These are phyloP conservation scores for Brachionus paranguensis DNA, from an alignment of 1,140 invertebrate genomes.

Conservation along the genomic window DNA sequence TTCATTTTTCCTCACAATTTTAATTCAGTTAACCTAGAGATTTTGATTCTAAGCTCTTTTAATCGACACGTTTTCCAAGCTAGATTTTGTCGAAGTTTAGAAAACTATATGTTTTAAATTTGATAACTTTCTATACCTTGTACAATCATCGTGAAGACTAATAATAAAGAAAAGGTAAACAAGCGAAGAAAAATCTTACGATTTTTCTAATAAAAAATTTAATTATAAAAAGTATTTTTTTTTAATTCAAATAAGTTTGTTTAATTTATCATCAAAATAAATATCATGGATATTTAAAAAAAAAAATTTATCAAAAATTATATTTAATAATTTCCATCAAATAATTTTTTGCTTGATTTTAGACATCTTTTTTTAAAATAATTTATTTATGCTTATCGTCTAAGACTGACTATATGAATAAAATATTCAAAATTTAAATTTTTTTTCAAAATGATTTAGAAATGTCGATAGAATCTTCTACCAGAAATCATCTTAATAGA, in stretches of 20 bases:
- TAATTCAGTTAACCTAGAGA: too few species aligned
- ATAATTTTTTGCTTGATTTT: neutral
- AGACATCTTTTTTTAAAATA: neutral
- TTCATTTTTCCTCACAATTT: too few species aligned
- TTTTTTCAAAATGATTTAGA: neutral
- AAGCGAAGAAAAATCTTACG: neutral
- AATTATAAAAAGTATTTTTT: neutral
- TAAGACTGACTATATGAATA: neutral
- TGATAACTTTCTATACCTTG: neutral
- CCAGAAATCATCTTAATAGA: neutral
- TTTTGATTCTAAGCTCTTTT: neutral
- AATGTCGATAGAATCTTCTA: neutral
- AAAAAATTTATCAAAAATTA: too few species aligned
- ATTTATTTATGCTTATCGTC: neutral
- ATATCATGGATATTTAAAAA: neutral
- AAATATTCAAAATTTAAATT: slow-evolving; percentile 1
- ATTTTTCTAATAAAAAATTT: neutral
- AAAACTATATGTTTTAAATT: neutral
- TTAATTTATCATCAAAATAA: neutral
- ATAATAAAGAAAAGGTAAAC: neutral
- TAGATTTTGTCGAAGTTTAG: neutral
- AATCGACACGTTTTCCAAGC: neutral
- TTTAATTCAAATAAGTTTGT: neutral
- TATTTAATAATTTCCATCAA: neutral
- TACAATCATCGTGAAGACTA: neutral